Percentiles rank a stretch among this genome's conserved stretches.
phyloP scores from a whole-genome alignment of 1,140 invertebrate species.

The Cyphomyrmex costatus region DNA sequence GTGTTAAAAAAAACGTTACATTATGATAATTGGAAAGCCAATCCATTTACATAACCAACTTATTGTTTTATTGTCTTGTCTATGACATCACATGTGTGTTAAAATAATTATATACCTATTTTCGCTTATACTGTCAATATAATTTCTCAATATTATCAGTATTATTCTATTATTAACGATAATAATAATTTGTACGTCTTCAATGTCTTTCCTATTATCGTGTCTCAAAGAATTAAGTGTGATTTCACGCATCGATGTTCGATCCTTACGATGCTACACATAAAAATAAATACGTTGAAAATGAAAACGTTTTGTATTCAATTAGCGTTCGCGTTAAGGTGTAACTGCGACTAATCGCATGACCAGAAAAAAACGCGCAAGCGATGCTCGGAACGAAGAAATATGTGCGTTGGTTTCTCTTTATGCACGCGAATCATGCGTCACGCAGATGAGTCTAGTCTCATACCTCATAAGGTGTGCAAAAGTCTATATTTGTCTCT shows the following conservation, averaged over 20 bases:
- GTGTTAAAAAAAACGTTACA: neutral
- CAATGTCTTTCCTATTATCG: neutral
- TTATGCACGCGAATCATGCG: conserved; percentile 54
- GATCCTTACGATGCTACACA: neutral
- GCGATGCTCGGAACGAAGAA: conserved; percentile 64
- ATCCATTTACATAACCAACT: conserved; percentile 4
- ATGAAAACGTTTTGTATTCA: conserved; percentile 6
- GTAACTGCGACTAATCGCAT: conserved; percentile 1
- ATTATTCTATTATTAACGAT: neutral
- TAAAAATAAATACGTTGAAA: neutral
- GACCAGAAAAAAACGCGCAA: conserved; percentile 55
- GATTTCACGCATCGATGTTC: neutral
- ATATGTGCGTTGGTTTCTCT: conserved; percentile 23
- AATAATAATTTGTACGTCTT: neutral
- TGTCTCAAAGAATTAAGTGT: neutral
- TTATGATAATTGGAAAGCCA: neutral
- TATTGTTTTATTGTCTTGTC: neutral
- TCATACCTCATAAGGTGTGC: neutral
- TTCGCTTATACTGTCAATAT: neutral
- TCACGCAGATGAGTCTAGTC: conserved; percentile 5
- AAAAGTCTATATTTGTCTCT: neutral
- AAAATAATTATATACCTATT: neutral
- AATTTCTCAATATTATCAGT: neutral
- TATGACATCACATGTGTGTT: conserved; percentile 19
- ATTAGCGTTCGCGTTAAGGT: neutral